Percentiles rank a stretch among this genome's conserved stretches.
These are phyloP conservation scores for Frieseomelitta varia DNA, from an alignment of 1,140 invertebrate species.

Conservation along the genomic window DNA sequence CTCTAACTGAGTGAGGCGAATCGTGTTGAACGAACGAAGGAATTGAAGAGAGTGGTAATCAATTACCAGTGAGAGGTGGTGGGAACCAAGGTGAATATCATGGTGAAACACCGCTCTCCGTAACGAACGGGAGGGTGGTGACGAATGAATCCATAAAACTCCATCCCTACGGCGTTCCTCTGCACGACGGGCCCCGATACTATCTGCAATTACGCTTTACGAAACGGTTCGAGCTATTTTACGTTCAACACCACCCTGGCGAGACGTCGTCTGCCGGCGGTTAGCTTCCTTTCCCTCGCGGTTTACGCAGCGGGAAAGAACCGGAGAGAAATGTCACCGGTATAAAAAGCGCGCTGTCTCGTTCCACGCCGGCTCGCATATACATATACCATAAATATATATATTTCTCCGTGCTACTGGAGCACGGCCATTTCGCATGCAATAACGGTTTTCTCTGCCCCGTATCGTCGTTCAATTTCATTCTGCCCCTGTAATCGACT, in stretches of 20 bases:
- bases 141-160: constrained; percentile 66
- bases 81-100: constrained; percentile 49
- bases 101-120: constrained; percentile 29
- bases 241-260: neutral
- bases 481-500: constrained; percentile 26
- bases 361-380: constrained; percentile 12
- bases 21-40: constrained; percentile 22
- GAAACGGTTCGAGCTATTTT: constrained; percentile 56
- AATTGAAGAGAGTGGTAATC: constrained; percentile 55
- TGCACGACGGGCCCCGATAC: constrained; percentile 38
- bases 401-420: neutral
- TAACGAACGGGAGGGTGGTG: constrained; percentile 34
- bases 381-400: neutral
- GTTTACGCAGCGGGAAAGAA: neutral
- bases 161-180: neutral
- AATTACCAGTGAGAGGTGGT: constrained; percentile 21
- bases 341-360: constrained; percentile 41
- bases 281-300: constrained; percentile 15
- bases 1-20: neutral
- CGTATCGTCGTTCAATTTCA: constrained; percentile 21
- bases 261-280: neutral
- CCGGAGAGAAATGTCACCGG: constrained; percentile 51
- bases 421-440: constrained; percentile 33
- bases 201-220: constrained; percentile 64
- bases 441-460: constrained; percentile 42